phyloP scores from a whole-genome alignment of 2,797 vertebrate genomes.

The Crax fasciolata region DNA sequence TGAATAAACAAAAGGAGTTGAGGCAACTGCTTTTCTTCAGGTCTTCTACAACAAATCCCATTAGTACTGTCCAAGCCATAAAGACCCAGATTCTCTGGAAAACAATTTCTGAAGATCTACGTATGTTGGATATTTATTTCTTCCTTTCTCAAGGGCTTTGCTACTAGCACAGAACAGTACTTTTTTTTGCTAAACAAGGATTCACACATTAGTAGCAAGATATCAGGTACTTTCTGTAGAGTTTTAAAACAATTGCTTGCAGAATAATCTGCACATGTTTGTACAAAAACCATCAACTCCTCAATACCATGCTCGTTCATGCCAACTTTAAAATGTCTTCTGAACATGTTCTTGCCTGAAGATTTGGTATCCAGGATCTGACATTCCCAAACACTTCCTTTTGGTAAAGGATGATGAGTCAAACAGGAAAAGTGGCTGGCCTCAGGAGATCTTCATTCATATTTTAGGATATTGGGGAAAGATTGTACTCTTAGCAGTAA shows the following conservation, averaged over 20 bases:
- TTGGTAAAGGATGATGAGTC: background rate
- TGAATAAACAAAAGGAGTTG: background rate
- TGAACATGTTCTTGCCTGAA: background rate
- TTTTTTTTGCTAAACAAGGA: background rate
- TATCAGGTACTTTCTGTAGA: background rate
- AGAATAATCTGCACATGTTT: background rate
- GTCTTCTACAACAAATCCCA: background rate
- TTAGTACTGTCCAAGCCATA: background rate
- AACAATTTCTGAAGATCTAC: background rate
- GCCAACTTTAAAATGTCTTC: background rate
- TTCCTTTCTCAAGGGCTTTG: background rate
- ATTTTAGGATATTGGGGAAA: background rate
- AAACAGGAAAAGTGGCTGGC: background rate
- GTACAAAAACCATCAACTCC: accelerated
- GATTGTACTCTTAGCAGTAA: background rate
- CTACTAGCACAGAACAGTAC: background rate
- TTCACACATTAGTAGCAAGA: background rate
- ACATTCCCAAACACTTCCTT: background rate
- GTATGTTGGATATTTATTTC: background rate
- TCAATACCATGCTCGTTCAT: accelerated
- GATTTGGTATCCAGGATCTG: background rate
- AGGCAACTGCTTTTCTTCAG: background rate
- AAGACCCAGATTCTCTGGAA: background rate
- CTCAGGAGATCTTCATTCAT: background rate
- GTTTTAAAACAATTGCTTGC: background rate